Evolutionary conservation across 2,888 invertebrate species (phyloP).

Genomic region (Melanostoma mellinum): DNA sequence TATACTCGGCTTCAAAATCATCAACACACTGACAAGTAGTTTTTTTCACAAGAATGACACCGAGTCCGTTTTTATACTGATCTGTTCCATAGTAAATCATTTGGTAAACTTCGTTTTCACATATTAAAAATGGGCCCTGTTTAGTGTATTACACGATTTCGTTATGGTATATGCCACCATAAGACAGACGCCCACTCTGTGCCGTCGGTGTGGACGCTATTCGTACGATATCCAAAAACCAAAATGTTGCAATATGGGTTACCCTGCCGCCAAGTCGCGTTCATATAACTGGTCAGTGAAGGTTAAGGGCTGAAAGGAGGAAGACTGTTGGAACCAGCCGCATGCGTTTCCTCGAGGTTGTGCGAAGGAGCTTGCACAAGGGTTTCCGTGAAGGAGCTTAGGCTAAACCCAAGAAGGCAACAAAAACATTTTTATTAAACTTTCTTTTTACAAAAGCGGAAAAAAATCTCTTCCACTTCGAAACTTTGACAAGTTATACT

Average conservation of each 20-base stretch:
- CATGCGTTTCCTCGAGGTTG: slow-evolving; percentile 96
- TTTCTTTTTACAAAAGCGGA: slow-evolving; percentile 62
- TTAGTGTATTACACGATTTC: too few species aligned
- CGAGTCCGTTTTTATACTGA: too few species aligned
- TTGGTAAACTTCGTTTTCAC: too few species aligned
- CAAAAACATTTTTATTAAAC: slow-evolving; percentile 65
- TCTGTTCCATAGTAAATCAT: too few species aligned
- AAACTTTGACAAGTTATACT: too few species aligned
- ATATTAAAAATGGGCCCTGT: too few species aligned
- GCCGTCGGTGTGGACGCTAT: slow-evolving; percentile 98
- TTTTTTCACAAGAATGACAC: too few species aligned
- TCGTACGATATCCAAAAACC: slow-evolving; percentile 99
- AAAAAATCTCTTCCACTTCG: too few species aligned
- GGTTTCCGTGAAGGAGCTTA: slow-evolving; percentile 92
- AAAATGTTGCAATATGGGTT: slow-evolving; percentile 98
- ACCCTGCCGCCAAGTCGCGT: slow-evolving; percentile 96
- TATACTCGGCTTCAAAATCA: too few species aligned
- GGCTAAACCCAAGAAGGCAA: slow-evolving; percentile 80
- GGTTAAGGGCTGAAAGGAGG: slow-evolving; percentile 99
- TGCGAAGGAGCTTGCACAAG: slow-evolving; percentile 93
- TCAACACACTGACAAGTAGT: too few species aligned
- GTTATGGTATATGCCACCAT: slow-evolving; percentile 99
- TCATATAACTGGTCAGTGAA: slow-evolving; percentile 99
- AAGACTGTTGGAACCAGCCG: slow-evolving; percentile 99
- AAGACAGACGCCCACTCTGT: slow-evolving; percentile 99